Base-by-base conservation (phyloP, 2,888 invertebrate species). In the Scaptomyza cyrtandrae region DNA sequence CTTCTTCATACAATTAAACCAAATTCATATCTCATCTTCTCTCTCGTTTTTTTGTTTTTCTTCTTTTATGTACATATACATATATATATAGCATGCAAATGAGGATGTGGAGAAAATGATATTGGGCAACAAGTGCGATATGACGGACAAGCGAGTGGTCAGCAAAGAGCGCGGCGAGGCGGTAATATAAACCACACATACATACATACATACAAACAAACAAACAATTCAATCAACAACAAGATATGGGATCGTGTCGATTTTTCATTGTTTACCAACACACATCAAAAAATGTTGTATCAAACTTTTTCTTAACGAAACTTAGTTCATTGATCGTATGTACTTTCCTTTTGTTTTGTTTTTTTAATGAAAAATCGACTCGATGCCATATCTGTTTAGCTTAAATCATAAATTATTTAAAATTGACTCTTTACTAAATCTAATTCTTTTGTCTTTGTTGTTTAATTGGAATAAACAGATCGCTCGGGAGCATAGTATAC, bases 51-150 rank as follows among this genome's bases (percentile, higher is more conserved):
- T 46, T n/a, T 14, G n/a, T 37, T 10, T 11, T 7, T 76, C 9
- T 43, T 56, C 3, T 45, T 31, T 11, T 50, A 14, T 13, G 13
- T 90, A 19, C 2, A 19, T 19, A 2, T 19, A 2, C 19, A 19
- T 19, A 19, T 19, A 98, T 27, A 52, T 19, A 98, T 27, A 52
- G 98, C 98, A 98, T 93, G 98, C 98, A 27, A 98, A 98, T 93
- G 98, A 98, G 93, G 98, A 99, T 93, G 98, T 99, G 57, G 98
- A 99, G 92, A 98, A 98, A 93, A 98, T 99, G 98, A 98, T 99
- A 89, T 93, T 99, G 89, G 99, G 98, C 76, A 99, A 99, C 93
- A 99, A 99, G 93, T 98, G 98, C 94, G 99, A 99, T 93, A 97
- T 98, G 97, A 96, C 97, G 86, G 98, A 98, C 90, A 98, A 97